phyloP scores from a whole-genome alignment of 2,888 invertebrate species.

The Diarsia rubi region DNA sequence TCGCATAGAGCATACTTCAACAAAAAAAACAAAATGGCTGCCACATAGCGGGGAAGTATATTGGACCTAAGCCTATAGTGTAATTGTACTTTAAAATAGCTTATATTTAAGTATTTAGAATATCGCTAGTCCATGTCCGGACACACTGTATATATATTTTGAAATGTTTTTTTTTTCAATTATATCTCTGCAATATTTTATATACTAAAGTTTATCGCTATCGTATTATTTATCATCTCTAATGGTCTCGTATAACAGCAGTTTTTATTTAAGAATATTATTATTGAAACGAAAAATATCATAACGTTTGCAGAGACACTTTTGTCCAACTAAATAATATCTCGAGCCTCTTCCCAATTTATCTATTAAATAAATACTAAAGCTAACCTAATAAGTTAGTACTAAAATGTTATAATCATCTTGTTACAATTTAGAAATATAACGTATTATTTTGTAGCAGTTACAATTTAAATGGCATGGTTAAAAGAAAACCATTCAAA shows the following conservation, averaged over 20 bases:
- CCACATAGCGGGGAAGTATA: too few relatives aligned
- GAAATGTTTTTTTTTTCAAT: conserved; percentile 40
- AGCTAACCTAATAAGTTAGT: conserved; percentile 68
- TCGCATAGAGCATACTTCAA: too few relatives aligned
- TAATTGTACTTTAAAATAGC: too few relatives aligned
- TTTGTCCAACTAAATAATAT: conserved; percentile 57
- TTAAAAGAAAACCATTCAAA: neutral
- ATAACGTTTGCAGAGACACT: conserved; percentile 47
- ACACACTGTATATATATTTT: too few relatives aligned
- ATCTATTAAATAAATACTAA: conserved; percentile 67
- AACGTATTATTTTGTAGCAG: conserved; percentile 51
- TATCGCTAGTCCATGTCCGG: too few relatives aligned
- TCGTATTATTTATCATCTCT: conserved; percentile 15
- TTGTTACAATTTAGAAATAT: conserved; percentile 65
- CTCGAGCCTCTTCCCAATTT: conserved; percentile 69
- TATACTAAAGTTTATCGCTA: neutral
- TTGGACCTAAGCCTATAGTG: too few relatives aligned
- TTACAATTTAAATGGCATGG: conserved; percentile 37
- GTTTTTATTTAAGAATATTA: conserved; percentile 2
- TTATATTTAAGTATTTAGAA: too few relatives aligned
- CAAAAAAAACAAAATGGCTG: too few relatives aligned
- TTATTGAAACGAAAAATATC: conserved; percentile 7
- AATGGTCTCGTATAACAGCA: neutral
- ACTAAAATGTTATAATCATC: conserved; percentile 60
- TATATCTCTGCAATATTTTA: conserved; percentile 48